Evolutionary conservation across 2,797 vertebrate genomes (phyloP).

Genomic region (Crenuchus spilurus): DNA sequence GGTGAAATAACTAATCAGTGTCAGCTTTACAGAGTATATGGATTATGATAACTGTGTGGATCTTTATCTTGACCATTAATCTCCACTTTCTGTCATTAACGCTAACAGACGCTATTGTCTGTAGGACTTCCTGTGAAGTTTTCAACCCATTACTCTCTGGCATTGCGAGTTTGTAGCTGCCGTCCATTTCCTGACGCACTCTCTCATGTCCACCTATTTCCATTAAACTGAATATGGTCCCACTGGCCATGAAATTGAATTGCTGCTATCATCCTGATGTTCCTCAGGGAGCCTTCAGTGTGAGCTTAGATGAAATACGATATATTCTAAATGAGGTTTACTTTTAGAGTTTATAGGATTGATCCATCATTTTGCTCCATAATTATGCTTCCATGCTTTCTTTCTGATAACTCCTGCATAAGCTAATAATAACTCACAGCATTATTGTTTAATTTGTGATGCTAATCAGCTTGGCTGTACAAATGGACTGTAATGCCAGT

Average conservation of each 20-base stretch:
- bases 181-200: conserved; percentile 18
- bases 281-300: background rate
- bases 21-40: background rate
- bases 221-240: background rate
- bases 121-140: conserved; percentile 14
- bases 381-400: background rate
- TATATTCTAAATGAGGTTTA: background rate
- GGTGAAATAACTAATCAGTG: no score
- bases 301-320: background rate
- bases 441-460: no score
- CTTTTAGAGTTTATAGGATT: background rate
- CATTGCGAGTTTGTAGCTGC: background rate
- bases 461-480: no score
- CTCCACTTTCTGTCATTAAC: background rate
- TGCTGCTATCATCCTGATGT: background rate
- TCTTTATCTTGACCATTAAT: no score
- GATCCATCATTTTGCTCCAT: background rate
- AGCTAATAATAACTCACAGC: background rate
- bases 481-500: background rate
- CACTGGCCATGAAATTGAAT: conserved; percentile 12
- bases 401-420: background rate
- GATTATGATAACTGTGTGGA: background rate
- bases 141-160: conserved; percentile 9
- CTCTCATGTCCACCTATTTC: background rate
- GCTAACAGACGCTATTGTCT: background rate